Percentiles rank a stretch among this genome's conserved stretches.
Evolutionary conservation across 2,797 vertebrate genomes (phyloP).

Genomic region (Poecilia gillii): DNA sequence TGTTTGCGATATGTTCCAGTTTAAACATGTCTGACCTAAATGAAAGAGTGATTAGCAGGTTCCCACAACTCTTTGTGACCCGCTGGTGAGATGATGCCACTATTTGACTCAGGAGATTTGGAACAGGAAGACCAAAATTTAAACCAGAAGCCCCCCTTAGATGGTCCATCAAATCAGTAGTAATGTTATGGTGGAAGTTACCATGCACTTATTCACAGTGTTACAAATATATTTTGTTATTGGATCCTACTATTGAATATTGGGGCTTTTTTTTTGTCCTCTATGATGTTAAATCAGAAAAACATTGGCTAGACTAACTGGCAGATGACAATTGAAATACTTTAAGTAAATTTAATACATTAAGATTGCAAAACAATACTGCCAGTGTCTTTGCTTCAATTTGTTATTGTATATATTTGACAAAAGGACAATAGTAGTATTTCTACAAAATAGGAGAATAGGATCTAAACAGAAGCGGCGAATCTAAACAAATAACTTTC

Average conservation of each 20-base stretch:
- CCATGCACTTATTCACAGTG: conserved; percentile 13
- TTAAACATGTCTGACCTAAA: neutral
- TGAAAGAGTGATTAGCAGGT: neutral
- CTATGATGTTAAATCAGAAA: neutral
- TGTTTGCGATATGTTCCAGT: neutral
- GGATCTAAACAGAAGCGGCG: conserved; percentile 7
- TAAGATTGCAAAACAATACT: neutral
- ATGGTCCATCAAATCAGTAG: conserved; percentile 44
- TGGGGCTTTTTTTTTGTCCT: neutral
- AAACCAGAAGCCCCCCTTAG: neutral
- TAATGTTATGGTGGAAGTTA: conserved; percentile 40
- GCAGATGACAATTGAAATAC: too few species aligned
- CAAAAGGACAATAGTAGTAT: conserved; percentile 18
- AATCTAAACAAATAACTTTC: conserved; percentile 25
- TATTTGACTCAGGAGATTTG: neutral
- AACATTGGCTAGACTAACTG: neutral
- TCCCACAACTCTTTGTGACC: neutral
- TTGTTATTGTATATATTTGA: conserved; percentile 9
- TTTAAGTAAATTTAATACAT: neutral
- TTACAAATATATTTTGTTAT: conserved; percentile 4
- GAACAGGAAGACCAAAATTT: neutral
- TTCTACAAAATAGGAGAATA: conserved; percentile 23
- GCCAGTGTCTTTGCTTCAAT: neutral
- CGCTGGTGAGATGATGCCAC: neutral
- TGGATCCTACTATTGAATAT: neutral